Percentiles rank a stretch among this genome's conserved stretches.
Evolutionary conservation across 2,113 vertebrate species (phyloP).

Genomic region (Regulus satrapa): DNA sequence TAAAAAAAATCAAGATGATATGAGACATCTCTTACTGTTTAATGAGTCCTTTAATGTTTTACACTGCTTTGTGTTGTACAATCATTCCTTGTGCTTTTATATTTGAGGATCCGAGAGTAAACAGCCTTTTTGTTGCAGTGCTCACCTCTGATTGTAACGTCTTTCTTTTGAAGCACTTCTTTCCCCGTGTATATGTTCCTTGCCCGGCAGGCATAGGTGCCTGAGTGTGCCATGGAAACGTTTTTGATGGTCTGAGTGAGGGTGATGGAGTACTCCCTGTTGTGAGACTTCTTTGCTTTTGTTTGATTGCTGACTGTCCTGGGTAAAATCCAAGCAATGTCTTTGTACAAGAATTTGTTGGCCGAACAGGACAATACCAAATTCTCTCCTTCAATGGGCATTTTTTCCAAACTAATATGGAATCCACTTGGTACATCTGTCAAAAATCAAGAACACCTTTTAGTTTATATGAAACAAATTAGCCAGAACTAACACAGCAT

Average conservation of each 20-base stretch:
- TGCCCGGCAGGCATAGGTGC: constrained; percentile 86
- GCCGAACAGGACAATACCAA: constrained; percentile 84
- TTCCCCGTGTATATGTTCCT: constrained; percentile 82
- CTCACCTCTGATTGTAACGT: constrained; percentile 88
- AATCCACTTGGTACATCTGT: constrained; percentile 88
- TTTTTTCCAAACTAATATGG: constrained; percentile 76
- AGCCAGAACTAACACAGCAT: background rate
- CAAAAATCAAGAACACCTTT: constrained; percentile 56
- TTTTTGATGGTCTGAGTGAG: constrained; percentile 82
- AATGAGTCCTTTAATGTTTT: constrained; percentile 83
- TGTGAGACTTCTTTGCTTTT: constrained; percentile 60
- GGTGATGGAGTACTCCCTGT: constrained; percentile 78
- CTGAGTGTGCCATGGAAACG: constrained; percentile 80
- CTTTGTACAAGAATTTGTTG: constrained; percentile 88
- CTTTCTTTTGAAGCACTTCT: constrained; percentile 80
- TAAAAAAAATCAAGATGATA: constrained; percentile 79
- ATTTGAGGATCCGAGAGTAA: constrained; percentile 84
- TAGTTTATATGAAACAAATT: background rate
- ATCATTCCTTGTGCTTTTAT: constrained; percentile 81
- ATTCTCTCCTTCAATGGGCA: constrained; percentile 85
- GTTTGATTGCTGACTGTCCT: constrained; percentile 71
- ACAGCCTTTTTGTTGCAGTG: constrained; percentile 80
- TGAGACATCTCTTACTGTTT: constrained; percentile 77
- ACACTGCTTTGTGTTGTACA: constrained; percentile 80
- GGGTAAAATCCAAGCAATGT: constrained; percentile 82